These are phyloP conservation scores for Keiferia lycopersicella DNA, from an alignment of 2,888 invertebrate species.

Conservation along the genomic window DNA sequence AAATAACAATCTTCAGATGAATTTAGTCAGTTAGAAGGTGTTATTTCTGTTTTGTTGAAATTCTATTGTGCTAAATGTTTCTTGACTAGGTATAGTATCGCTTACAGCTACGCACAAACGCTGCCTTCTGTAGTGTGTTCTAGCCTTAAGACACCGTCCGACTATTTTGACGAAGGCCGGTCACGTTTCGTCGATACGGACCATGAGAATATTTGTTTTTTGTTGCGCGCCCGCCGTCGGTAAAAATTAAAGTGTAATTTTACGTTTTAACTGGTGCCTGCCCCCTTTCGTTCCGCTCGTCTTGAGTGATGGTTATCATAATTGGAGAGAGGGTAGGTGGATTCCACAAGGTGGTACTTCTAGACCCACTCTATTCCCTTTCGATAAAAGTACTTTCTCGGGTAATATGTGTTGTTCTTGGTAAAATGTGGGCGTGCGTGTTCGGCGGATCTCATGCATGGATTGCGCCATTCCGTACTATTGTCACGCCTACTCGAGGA, in stretches of 20 bases:
- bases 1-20: too few species aligned
- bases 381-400: not conserved
- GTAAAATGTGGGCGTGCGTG: conserved; percentile 64
- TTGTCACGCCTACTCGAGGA: conserved; percentile 15
- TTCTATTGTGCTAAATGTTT: too few species aligned
- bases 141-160: conserved; percentile 56
- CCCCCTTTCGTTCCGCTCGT: conserved; percentile 81
- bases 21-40: too few species aligned
- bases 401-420: conserved; percentile 39
- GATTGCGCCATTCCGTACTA: conserved; percentile 18
- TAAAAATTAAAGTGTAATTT: conserved; percentile 81
- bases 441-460: conserved; percentile 46
- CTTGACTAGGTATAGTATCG: too few species aligned
- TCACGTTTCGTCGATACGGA: conserved; percentile 80
- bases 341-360: conserved; percentile 33
- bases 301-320: conserved; percentile 81
- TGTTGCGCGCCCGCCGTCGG: conserved; percentile 74
- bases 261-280: conserved; percentile 79
- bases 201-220: conserved; percentile 82
- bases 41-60: too few species aligned
- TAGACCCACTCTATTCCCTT: not conserved
- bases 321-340: conserved; percentile 78
- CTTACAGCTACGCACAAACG: not conserved
- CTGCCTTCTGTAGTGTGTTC: not conserved
- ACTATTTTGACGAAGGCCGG: conserved; percentile 80